Evolutionary conservation across 2,888 invertebrate genomes (phyloP), one percentile per base, ranked within the genome.

Genomic region (Cremastinae sp.): DNA sequence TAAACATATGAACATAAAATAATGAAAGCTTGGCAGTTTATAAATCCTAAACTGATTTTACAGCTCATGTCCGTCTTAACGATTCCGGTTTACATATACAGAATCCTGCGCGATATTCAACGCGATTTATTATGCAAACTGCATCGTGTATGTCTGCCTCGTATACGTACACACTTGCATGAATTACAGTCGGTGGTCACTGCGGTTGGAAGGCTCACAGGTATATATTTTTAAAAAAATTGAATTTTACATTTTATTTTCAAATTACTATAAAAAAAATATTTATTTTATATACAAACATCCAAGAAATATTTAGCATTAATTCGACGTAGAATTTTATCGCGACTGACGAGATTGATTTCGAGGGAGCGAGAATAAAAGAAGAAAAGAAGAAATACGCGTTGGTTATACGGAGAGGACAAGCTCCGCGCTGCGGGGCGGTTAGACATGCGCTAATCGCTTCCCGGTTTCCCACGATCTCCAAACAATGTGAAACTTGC

Each of bases 401-500:
- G 5, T 12, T 1, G 45, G 2, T 20, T 12, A 41, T 41, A 58
- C 9, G 22, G 18, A 45, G 9, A 12, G 18, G 18, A 56, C 35
- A 68, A 51, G 16, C 49, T 45, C 64, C 37, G 20, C 10, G 43
- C 43, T 12, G 35, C 41, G 20, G 37, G 51, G 22, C 58, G 51
- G 51, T 51, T 69, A 69, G 39, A 69, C 69, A 20, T n/a, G 61
- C 61, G 66, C 80, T 85, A 86, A 86, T 86, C 84, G 83, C 84
- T 85, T 84, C 85, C 84, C 82, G 79, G 82, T 83, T 87, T 88
- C 88, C 83, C 88, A 87, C 85, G 85, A 84, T 83, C 82, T 81
- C 78, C 83, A 83, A 85, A 87, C 87, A 88, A 87, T 86, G 84
- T 79, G 79, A 80, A 80, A 80, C 76, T 78, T 65, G 74, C 56